A percentile compares a stretch with the other conserved stretches of the same genome.
Conservation (phyloP, 1,140 invertebrate species). For the Drosophila malerkotliana region DNA sequence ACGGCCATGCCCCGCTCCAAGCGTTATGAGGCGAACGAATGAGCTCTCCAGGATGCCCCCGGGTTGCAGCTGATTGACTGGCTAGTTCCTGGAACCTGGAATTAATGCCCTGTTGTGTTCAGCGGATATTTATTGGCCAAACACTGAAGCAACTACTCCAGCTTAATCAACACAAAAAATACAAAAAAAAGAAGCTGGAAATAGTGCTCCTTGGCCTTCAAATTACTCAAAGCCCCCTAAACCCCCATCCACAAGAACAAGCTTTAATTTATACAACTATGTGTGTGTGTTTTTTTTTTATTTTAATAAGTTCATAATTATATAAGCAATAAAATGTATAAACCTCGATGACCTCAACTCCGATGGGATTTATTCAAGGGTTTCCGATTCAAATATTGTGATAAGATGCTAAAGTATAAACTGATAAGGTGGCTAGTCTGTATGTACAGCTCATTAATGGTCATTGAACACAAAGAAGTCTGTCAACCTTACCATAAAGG, state of each 20-base stretch:
- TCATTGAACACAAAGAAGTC: background rate
- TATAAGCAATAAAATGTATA: conserved; percentile 16
- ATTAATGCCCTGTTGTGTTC: background rate
- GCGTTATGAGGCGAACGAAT: conserved; percentile 41
- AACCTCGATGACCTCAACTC: background rate
- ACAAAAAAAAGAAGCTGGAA: too few relatives aligned
- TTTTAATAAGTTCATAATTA: conserved; percentile 17
- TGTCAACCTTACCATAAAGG: too few relatives aligned
- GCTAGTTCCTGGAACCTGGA: background rate
- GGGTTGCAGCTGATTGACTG: background rate
- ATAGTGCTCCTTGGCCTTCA: too few relatives aligned
- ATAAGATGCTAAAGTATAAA: background rate
- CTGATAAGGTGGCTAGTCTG: background rate
- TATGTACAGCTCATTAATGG: too few relatives aligned
- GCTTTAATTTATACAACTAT: conserved; percentile 29
- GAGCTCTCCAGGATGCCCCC: background rate
- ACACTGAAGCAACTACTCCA: too few relatives aligned
- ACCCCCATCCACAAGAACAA: conserved; percentile 5
- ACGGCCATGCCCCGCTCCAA: conserved; percentile 64
- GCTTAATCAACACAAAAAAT: too few relatives aligned
- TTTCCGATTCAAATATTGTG: background rate
- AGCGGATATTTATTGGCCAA: background rate
- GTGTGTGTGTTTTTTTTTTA: conserved; percentile 8
- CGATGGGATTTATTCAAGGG: background rate
- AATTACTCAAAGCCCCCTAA: too few relatives aligned